Conservation (phyloP, 2,113 vertebrate species). For the Cryptotis parvus region DNA sequence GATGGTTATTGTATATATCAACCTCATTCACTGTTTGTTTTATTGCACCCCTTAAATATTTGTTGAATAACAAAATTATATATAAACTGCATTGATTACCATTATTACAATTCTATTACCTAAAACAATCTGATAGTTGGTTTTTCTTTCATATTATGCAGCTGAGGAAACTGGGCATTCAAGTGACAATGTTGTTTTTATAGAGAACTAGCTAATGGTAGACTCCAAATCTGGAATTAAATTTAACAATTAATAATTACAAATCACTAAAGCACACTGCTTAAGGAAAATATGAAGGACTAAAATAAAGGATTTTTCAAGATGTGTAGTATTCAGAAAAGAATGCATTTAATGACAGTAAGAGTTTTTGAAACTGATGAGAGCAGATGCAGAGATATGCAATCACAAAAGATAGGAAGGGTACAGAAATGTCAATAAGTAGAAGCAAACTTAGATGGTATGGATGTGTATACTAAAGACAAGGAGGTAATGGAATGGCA, state of each 20-base stretch:
- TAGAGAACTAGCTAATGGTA: slow-evolving; percentile 19
- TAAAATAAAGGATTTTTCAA: not conserved
- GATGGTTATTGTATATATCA: not conserved
- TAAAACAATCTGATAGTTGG: slow-evolving; percentile 10
- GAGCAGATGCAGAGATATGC: not conserved
- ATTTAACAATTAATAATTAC: not conserved
- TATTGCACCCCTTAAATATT: slow-evolving; percentile 8
- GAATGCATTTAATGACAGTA: not conserved
- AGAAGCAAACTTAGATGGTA: not conserved
- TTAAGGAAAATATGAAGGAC: slow-evolving; percentile 5
- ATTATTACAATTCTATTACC: not conserved
- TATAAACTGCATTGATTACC: not conserved
- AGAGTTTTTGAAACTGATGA: not conserved
- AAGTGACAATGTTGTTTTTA: not conserved
- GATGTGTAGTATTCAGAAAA: not conserved
- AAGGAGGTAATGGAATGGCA: not conserved
- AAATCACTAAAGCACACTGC: not conserved
- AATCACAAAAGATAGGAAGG: not conserved
- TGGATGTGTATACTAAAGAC: not conserved
- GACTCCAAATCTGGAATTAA: not conserved
- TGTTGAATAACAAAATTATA: not conserved
- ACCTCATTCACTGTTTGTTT: not conserved
- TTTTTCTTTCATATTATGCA: not conserved
- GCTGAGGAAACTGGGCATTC: not conserved
- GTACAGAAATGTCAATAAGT: not conserved